A percentile compares a stretch with the other conserved stretches of the same genome.
phyloP scores from a whole-genome alignment of 2,888 invertebrate species.

The Drosophila peninsularis region DNA sequence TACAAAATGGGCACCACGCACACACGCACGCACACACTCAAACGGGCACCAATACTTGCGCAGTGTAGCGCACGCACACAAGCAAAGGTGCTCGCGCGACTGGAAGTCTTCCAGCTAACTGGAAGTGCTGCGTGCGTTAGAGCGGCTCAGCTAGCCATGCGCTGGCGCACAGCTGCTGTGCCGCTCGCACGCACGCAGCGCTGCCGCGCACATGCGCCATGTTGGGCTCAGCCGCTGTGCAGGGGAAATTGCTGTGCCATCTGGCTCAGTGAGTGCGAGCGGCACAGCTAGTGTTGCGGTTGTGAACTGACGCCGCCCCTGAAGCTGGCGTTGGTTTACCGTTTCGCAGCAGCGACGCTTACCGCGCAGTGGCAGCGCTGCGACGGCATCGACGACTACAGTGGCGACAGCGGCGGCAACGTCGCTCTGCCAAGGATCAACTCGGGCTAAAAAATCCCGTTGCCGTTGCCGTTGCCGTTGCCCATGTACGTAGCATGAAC shows the following conservation, averaged over 20 bases:
- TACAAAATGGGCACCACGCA: conserved; percentile 70
- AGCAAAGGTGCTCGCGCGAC: conserved; percentile 12
- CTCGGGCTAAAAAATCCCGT: conserved; percentile 38
- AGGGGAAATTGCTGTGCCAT: conserved; percentile 52
- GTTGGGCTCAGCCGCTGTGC: conserved; percentile 45
- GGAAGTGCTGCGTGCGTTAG: conserved; percentile 53
- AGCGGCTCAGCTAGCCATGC: conserved; percentile 30
- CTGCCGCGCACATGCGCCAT: conserved; percentile 74
- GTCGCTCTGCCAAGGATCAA: conserved; percentile 43
- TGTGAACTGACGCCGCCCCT: conserved; percentile 66
- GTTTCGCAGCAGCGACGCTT: conserved; percentile 61
- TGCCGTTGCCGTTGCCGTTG: conserved; percentile 25
- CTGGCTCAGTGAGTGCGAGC: conserved; percentile 26
- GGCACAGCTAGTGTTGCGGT: conserved; percentile 43
- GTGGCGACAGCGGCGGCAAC: conserved; percentile 9
- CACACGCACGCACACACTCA: conserved; percentile 20
- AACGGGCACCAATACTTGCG: conserved; percentile 44
- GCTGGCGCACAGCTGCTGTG: conserved; percentile 28
- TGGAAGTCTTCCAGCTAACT: conserved; percentile 62
- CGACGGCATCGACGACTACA: conserved; percentile 7
- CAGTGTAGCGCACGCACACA: conserved; percentile 52
- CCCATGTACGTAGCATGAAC: conserved; percentile 45
- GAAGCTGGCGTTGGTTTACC: conserved; percentile 62
- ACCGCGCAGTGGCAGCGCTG: conserved; percentile 28
- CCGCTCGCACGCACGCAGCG: conserved; percentile 28